Conservation (phyloP, 1,140 invertebrate species). For the Drosophila pseudoobscura region DNA sequence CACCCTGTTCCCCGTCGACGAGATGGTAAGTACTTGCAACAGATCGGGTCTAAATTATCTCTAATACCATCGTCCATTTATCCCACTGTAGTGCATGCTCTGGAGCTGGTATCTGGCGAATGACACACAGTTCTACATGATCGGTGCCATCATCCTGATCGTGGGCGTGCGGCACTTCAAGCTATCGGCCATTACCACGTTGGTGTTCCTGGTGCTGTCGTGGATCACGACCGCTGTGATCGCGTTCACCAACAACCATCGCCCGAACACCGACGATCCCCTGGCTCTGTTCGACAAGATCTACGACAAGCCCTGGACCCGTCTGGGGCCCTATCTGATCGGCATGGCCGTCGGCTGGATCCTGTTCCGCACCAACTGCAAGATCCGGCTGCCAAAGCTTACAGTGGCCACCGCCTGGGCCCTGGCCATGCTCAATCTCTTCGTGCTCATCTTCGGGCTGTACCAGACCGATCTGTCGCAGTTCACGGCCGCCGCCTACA, state of each 20-base stretch:
- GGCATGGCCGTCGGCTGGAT: constrained; percentile 93
- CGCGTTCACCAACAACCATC: constrained; percentile 90
- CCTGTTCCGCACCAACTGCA: constrained; percentile 92
- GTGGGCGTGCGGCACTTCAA: constrained; percentile 90
- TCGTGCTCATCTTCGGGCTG: constrained; percentile 90
- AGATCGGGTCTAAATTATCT: too few species aligned
- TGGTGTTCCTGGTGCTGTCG: constrained; percentile 88
- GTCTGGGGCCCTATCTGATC: constrained; percentile 91
- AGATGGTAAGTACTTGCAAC: constrained; percentile 87
- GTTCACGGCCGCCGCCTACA: constrained; percentile 90
- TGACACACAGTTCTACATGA: constrained; percentile 92
- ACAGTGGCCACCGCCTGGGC: constrained; percentile 89
- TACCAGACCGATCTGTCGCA: constrained; percentile 88
- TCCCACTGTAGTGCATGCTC: constrained; percentile 89
- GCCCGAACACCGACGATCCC: constrained; percentile 91
- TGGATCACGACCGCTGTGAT: constrained; percentile 91
- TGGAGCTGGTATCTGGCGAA: constrained; percentile 96
- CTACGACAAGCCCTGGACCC: constrained; percentile 94
- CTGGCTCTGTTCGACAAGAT: constrained; percentile 93
- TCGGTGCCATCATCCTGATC: constrained; percentile 91
- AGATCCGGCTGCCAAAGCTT: constrained; percentile 89
- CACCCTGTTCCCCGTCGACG: constrained; percentile 92
- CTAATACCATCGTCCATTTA: neutral
- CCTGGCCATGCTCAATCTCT: constrained; percentile 86
- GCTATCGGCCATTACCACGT: constrained; percentile 86